Percentiles rank a stretch among this genome's conserved stretches.
These are phyloP conservation scores for Hyaena hyaena DNA, from an alignment of 2,113 vertebrate genomes.

Conservation along the genomic window DNA sequence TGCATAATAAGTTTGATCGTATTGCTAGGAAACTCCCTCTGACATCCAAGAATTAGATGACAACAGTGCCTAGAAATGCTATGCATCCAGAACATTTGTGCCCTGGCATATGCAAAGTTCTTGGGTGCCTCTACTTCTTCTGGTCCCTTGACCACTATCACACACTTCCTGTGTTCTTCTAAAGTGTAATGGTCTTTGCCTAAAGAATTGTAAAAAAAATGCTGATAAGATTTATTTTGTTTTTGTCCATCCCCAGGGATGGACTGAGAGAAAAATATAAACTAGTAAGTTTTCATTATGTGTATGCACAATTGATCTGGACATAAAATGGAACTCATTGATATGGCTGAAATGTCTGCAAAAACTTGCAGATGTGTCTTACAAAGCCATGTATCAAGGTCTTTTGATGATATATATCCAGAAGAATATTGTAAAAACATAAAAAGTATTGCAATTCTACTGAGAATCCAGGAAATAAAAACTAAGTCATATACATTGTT, in stretches of 20 bases:
- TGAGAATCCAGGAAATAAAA: neutral
- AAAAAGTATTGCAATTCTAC: neutral
- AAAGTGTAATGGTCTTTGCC: neutral
- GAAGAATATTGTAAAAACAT: neutral
- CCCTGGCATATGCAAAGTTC: neutral
- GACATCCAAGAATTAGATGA: neutral
- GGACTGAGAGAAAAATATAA: conserved; percentile 8
- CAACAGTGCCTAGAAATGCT: neutral
- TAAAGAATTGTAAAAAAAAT: conserved; percentile 17
- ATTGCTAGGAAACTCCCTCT: neutral
- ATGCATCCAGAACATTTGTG: neutral
- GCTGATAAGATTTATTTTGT: neutral
- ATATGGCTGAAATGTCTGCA: neutral
- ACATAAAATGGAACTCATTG: neutral
- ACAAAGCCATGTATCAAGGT: neutral
- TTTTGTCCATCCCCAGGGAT: conserved; percentile 38
- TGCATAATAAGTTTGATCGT: neutral
- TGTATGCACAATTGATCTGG: neutral
- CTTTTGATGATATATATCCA: neutral
- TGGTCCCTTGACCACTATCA: neutral
- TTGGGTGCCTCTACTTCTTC: neutral
- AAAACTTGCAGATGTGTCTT: conserved; percentile 15
- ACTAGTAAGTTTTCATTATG: conserved; percentile 42
- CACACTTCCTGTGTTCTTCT: neutral
- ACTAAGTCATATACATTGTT: neutral